These are phyloP conservation scores for Liopterus haemorrhoidalis DNA, from an alignment of 2,888 invertebrate species.

Conservation along the genomic window DNA sequence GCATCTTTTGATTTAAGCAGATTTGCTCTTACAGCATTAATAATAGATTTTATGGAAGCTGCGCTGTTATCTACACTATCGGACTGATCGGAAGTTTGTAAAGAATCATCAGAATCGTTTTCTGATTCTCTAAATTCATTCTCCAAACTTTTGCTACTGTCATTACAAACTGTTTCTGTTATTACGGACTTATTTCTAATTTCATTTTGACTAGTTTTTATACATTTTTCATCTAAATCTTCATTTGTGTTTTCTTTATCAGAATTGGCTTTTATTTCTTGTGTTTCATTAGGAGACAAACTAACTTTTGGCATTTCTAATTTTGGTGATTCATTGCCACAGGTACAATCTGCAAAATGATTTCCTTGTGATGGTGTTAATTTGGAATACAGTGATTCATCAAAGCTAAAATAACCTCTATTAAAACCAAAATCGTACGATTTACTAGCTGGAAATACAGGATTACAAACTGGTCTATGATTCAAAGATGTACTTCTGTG, in stretches of 20 bases:
- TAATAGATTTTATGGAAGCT: slow-evolving; percentile 35
- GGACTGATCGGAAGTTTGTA: slow-evolving; percentile 6
- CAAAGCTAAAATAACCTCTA: slow-evolving; percentile 25
- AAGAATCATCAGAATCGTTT: slow-evolving; percentile 23
- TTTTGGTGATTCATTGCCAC: slow-evolving; percentile 20
- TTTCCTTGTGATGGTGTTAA: slow-evolving; percentile 14
- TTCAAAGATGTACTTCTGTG: too few species aligned
- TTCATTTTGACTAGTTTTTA: slow-evolving; percentile 13
- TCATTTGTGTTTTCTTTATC: slow-evolving; percentile 4
- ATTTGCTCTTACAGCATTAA: slow-evolving; percentile 36
- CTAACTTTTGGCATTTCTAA: slow-evolving; percentile 17
- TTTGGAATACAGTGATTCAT: slow-evolving; percentile 18
- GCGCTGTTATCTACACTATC: slow-evolving; percentile 14
- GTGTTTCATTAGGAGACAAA: slow-evolving; percentile 9
- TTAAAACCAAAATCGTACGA: slow-evolving; percentile 3
- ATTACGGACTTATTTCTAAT: slow-evolving; percentile 14
- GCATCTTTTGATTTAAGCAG: slow-evolving; percentile 30
- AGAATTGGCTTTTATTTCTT: background rate
- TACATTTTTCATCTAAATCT: slow-evolving; percentile 1
- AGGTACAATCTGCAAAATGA: slow-evolving; percentile 30
- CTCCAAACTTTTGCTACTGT: background rate
- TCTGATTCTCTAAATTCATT: slow-evolving; percentile 6
- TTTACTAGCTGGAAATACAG: slow-evolving; percentile 9
- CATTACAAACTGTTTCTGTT: slow-evolving; percentile 1
- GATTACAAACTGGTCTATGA: too few species aligned